Conservation (phyloP, 1,140 invertebrate genomes). For the Drosophila erecta region DNA sequence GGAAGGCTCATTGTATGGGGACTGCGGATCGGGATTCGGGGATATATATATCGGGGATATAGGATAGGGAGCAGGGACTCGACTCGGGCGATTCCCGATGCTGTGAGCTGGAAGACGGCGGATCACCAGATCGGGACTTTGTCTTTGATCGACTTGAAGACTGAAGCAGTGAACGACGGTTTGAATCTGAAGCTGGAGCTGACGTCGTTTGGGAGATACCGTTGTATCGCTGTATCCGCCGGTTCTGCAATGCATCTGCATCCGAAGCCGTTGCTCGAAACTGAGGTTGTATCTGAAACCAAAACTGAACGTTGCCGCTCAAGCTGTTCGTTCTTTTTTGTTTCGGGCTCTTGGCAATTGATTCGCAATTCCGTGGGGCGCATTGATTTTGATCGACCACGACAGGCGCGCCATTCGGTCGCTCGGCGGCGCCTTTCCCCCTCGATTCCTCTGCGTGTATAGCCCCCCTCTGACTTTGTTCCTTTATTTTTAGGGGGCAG, state of each 20-base stretch:
- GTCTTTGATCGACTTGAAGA: slow-evolving; percentile 69
- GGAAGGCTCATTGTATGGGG: slow-evolving; percentile 47
- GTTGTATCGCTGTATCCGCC: slow-evolving; percentile 31
- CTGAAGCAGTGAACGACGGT: slow-evolving; percentile 32
- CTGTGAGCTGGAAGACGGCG: slow-evolving; percentile 46
- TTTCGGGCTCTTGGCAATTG: slow-evolving; percentile 59
- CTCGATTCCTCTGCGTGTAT: background rate
- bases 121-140: slow-evolving; percentile 55
- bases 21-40: slow-evolving; percentile 18
- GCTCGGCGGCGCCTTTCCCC: slow-evolving; percentile 17
- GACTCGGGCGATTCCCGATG: slow-evolving; percentile 11
- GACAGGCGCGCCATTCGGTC: slow-evolving; percentile 69
- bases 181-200: slow-evolving; percentile 7
- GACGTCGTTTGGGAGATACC: slow-evolving; percentile 30
- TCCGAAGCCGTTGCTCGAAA: background rate
- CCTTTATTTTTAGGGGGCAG: slow-evolving; percentile 11
- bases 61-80: slow-evolving; percentile 3
- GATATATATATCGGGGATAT: background rate
- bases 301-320: background rate
- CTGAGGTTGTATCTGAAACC: slow-evolving; percentile 19
- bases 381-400: slow-evolving; percentile 79
- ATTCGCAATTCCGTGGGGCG: slow-evolving; percentile 76
- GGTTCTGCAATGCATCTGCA: slow-evolving; percentile 32
- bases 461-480: background rate
- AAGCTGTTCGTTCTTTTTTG: background rate